Evolutionary conservation across 2,113 vertebrate species (phyloP).

Genomic region (Piprites chloris): DNA sequence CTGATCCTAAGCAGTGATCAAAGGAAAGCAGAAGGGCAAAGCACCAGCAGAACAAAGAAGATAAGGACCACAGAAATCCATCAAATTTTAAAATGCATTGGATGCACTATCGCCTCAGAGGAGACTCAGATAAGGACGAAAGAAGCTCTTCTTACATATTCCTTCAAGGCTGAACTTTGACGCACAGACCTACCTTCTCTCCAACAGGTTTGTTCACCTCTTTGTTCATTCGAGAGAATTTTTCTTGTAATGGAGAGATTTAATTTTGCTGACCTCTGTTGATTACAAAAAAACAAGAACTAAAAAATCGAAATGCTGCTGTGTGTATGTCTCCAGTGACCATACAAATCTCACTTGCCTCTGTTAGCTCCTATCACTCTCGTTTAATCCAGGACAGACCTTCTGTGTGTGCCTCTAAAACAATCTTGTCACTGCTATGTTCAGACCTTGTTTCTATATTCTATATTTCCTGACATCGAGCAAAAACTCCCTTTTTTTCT

Average conservation of each 20-base stretch:
- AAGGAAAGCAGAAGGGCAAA: conserved; percentile 34
- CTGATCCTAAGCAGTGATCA: conserved; percentile 1
- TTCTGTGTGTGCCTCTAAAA: background rate
- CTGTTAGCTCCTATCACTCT: background rate
- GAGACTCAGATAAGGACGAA: conserved; percentile 51
- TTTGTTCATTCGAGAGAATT: background rate
- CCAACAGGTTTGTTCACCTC: background rate
- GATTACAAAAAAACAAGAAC: background rate
- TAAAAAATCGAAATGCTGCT: background rate
- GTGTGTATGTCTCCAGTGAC: background rate
- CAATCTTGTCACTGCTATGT: background rate
- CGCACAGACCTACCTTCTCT: background rate
- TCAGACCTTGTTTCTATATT: background rate
- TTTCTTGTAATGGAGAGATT: background rate
- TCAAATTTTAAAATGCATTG: conserved; percentile 50
- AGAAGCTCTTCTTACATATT: conserved; percentile 1
- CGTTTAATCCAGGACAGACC: background rate
- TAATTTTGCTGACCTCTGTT: background rate
- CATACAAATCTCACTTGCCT: background rate
- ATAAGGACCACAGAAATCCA: conserved; percentile 44
- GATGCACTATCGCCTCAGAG: conserved; percentile 17
- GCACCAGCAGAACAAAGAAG: conserved; percentile 20
- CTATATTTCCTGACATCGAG: background rate
- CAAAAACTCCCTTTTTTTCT: background rate
- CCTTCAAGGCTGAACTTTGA: conserved; percentile 9